Base-by-base conservation (phyloP, 2,113 vertebrate species). In the Zeus faber region DNA sequence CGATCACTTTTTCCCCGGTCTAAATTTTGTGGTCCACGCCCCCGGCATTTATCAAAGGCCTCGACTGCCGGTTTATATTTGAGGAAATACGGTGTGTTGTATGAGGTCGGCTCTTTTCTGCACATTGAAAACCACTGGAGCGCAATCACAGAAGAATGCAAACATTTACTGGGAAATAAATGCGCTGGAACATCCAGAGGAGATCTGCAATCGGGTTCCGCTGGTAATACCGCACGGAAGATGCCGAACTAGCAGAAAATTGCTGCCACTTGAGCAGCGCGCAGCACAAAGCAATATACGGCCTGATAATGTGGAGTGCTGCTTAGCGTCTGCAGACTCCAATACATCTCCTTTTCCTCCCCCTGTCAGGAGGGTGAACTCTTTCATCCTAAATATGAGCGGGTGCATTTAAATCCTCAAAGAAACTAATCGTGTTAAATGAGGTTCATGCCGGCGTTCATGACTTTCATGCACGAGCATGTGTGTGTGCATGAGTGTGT, bases 141-240 rank as follows among this genome's bases (percentile, higher is more conserved):
- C 82, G 80, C 82, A 86, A 88, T 89, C 80, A 78, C 35, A 4
- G 58, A 77, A 85, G 80, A 84, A 88, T 79, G 82, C 80, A 76
- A 87, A 88, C 81, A 82, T 86, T 88, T 84, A 87, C 81, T 78
- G 83, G 80, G 76, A 83, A 82, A 86, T 83, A 82, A 88, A 86
- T 74, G 79, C 80, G 65, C 75, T 71, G 82, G 85, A 88, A 87
- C 84, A 79, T 67, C 61, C 61, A 81, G 74, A 67, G 61, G 73
- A 76, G 81, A 75, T 76, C 79, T 65, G 82, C 80, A 83, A 84
- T 86, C 77, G 67, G 80, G 72, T 86, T 83, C 77, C 61, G 61
- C 70, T 77, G 70, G 74, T 67, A 81, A 79, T 70, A 53, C 74
- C 18, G 67, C 69, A 57, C 5, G 44, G 74, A 70, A 79, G 68